A percentile compares a stretch with the other conserved stretches of the same genome.
phyloP scores from a whole-genome alignment of 2,797 vertebrate genomes.

The Tadarida brasiliensis region DNA sequence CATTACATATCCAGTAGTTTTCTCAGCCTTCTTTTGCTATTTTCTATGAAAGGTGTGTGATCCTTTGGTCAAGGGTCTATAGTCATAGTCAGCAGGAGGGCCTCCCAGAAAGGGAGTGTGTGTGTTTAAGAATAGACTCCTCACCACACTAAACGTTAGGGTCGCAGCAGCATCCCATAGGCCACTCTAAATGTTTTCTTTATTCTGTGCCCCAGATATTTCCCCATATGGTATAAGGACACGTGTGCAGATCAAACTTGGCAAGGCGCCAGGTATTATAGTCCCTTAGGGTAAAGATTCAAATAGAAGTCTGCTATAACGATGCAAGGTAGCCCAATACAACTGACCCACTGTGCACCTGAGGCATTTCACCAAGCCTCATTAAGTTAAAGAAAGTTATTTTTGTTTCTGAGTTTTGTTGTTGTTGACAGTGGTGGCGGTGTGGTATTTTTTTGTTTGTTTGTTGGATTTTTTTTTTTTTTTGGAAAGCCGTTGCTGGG shows the following conservation, averaged over 20 bases:
- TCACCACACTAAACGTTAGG: not conserved
- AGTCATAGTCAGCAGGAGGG: not conserved
- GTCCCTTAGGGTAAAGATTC: not conserved
- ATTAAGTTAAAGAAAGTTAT: not conserved
- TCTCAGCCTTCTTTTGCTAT: not conserved
- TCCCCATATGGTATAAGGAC: not conserved
- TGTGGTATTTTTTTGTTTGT: not conserved
- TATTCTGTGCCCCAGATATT: not conserved
- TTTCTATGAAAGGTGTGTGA: not conserved
- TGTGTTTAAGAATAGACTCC: not conserved
- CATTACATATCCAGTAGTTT: not conserved
- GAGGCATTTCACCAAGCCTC: not conserved
- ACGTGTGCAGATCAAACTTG: not conserved
- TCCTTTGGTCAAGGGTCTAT: not conserved
- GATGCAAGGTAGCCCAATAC: not conserved
- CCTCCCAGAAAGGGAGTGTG: not conserved
- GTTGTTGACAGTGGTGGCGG: not conserved
- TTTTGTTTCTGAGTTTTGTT: slow-evolving; percentile 4
- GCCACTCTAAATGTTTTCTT: not conserved
- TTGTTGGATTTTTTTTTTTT: not conserved
- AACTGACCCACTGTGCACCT: not conserved
- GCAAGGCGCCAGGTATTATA: not conserved
- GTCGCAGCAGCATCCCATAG: not conserved
- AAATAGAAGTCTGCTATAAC: not conserved
- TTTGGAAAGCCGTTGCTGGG: not conserved